These are phyloP conservation scores for Saturnia japonica DNA, from an alignment of 2,888 invertebrate species.

Conservation along the genomic window DNA sequence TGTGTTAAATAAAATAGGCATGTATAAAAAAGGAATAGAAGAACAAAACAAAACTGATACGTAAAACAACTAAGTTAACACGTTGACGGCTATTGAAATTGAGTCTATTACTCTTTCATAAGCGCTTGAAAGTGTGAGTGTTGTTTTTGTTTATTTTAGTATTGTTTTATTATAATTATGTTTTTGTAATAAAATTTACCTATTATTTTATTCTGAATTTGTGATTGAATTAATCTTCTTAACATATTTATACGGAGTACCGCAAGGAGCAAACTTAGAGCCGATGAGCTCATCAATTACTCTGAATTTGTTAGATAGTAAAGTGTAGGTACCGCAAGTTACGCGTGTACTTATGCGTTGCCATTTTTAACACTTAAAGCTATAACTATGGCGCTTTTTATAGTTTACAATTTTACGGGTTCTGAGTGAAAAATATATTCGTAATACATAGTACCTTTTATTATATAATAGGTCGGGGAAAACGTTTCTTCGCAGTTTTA, in stretches of 20 bases:
- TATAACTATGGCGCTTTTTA: slow-evolving; percentile 52
- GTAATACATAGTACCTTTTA: no score
- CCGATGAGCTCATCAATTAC: slow-evolving; percentile 40
- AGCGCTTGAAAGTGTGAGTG: slow-evolving; percentile 75
- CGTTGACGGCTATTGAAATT: slow-evolving; percentile 75
- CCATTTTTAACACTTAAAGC: slow-evolving; percentile 78
- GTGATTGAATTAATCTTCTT: not conserved
- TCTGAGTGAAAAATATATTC: slow-evolving; percentile 51
- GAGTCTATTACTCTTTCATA: slow-evolving; percentile 77
- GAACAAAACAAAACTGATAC: slow-evolving; percentile 61
- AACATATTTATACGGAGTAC: slow-evolving; percentile 43
- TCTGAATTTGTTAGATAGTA: slow-evolving; percentile 38
- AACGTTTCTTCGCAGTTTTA: no score
- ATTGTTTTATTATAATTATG: slow-evolving; percentile 34
- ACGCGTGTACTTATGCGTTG: slow-evolving; percentile 68
- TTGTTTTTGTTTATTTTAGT: slow-evolving; percentile 50
- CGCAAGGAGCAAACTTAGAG: slow-evolving; percentile 54
- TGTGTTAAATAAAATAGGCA: slow-evolving; percentile 79
- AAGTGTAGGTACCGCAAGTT: slow-evolving; percentile 49
- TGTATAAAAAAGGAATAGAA: slow-evolving; percentile 65
- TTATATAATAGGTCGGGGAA: no score
- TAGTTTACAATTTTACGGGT: slow-evolving; percentile 44
- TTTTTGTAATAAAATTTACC: not conserved
- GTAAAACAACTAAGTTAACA: slow-evolving; percentile 75
- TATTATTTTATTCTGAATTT: not conserved